These are phyloP conservation scores for Lepus timidus DNA, from an alignment of 2,113 vertebrate species.

Conservation along the genomic window DNA sequence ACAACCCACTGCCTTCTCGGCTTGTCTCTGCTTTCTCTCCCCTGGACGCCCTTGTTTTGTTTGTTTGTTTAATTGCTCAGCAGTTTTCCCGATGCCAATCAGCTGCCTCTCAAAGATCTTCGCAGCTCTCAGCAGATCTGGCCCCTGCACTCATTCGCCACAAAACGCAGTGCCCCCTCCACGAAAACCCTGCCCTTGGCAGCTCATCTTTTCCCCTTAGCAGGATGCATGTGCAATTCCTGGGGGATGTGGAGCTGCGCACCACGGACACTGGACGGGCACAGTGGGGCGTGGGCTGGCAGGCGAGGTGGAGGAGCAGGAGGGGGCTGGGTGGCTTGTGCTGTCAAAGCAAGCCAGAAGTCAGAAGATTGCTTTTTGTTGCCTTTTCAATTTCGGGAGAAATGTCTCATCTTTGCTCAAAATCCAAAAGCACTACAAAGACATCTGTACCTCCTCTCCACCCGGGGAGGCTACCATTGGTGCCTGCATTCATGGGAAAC, in stretches of 20 bases:
- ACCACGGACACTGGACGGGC: not conserved
- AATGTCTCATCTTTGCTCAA: not conserved
- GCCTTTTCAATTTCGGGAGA: conserved; percentile 26
- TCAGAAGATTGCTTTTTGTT: not conserved
- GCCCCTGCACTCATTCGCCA: conserved; percentile 42
- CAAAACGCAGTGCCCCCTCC: conserved; percentile 10
- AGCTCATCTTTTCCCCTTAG: conserved; percentile 56
- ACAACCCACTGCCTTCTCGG: not conserved
- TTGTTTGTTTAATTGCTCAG: conserved; percentile 45
- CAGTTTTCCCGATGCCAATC: conserved; percentile 63
- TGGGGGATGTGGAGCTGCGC: not conserved
- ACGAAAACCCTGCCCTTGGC: conserved; percentile 43
- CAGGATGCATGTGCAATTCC: conserved; percentile 31
- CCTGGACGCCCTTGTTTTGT: conserved; percentile 32
- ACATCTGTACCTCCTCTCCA: not conserved
- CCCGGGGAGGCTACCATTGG: not conserved
- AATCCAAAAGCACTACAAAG: not conserved
- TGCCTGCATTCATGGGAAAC: not conserved
- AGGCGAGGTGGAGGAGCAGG: not conserved
- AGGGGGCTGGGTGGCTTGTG: not conserved
- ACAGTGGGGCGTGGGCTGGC: not conserved
- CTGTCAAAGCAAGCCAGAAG: not conserved
- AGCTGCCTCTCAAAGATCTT: conserved; percentile 54
- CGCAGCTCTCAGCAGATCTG: conserved; percentile 59
- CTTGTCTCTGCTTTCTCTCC: conserved; percentile 52